Percentiles rank a stretch among this genome's conserved stretches.
Conservation (phyloP, 2,888 invertebrate species). For the Automeris io region DNA sequence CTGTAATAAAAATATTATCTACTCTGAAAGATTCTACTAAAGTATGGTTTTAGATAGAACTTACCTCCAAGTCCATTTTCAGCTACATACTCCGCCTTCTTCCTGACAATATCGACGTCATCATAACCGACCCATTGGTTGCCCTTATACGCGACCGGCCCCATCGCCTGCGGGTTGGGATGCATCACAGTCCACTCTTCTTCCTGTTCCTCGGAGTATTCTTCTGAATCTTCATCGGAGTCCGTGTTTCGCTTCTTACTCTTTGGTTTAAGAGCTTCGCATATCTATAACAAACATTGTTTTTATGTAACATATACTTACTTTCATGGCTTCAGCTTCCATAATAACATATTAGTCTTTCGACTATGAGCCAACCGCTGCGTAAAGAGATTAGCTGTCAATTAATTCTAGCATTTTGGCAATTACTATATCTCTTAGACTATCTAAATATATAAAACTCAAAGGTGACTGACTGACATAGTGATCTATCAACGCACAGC, state of each 20-base stretch:
- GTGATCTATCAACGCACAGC: too few relatives aligned
- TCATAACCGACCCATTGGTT: constrained; percentile 97
- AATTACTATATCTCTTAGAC: too few relatives aligned
- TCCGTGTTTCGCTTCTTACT: constrained; percentile 42
- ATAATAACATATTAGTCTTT: too few relatives aligned
- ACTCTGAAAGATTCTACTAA: background rate
- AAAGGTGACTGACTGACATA: too few relatives aligned
- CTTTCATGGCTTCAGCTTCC: too few relatives aligned
- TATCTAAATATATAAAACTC: too few relatives aligned
- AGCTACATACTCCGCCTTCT: constrained; percentile 90
- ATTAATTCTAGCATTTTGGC: too few relatives aligned
- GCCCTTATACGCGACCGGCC: constrained; percentile 89
- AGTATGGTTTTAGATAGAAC: constrained; percentile 2
- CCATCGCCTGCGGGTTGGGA: constrained; percentile 89
- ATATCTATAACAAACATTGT: constrained; percentile 84
- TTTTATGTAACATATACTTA: too few relatives aligned
- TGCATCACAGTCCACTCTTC: constrained; percentile 86
- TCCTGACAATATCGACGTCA: constrained; percentile 87
- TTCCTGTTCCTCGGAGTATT: constrained; percentile 67
- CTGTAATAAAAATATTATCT: background rate
- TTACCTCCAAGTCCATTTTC: constrained; percentile 89
- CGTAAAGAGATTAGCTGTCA: too few relatives aligned
- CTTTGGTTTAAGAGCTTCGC: constrained; percentile 81
- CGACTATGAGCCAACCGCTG: too few relatives aligned
- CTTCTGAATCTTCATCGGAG: constrained; percentile 46